A percentile compares a stretch with the other conserved stretches of the same genome.
phyloP scores from a whole-genome alignment of 2,797 vertebrate species.

The Cossypha dichroa region DNA sequence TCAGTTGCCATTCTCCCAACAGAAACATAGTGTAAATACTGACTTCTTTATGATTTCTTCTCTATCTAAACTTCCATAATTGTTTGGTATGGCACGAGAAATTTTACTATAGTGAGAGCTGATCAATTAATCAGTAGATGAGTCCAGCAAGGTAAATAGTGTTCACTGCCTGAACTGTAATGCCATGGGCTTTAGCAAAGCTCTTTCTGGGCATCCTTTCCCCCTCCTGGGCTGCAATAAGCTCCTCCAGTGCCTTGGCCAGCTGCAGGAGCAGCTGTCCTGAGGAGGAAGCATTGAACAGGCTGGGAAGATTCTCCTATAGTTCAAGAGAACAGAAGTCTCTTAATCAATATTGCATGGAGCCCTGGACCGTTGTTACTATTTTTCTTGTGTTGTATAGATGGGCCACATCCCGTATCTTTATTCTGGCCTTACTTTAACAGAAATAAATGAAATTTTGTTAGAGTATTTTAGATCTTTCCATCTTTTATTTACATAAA shows the following conservation, averaged over 20 bases:
- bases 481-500: not conserved
- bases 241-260: not conserved
- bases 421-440: not conserved
- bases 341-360: not conserved
- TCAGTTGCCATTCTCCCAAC: not conserved
- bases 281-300: not conserved
- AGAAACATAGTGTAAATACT: not conserved
- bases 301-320: not conserved
- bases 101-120: not conserved
- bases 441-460: not conserved
- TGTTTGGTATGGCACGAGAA: not conserved
- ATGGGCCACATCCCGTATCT: accelerated
- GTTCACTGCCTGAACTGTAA: not conserved
- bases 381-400: not conserved
- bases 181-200: not conserved
- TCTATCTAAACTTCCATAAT: not conserved
- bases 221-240: not conserved
- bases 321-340: not conserved
- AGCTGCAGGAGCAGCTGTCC: not conserved
- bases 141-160: not conserved
- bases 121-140: not conserved
- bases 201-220: not conserved
- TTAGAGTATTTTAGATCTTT: not conserved
- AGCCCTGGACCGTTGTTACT: not conserved
- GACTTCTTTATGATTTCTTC: not conserved